These are phyloP conservation scores for Deroplatys truncata DNA, from an alignment of 2,888 invertebrate genomes.

Conservation along the genomic window DNA sequence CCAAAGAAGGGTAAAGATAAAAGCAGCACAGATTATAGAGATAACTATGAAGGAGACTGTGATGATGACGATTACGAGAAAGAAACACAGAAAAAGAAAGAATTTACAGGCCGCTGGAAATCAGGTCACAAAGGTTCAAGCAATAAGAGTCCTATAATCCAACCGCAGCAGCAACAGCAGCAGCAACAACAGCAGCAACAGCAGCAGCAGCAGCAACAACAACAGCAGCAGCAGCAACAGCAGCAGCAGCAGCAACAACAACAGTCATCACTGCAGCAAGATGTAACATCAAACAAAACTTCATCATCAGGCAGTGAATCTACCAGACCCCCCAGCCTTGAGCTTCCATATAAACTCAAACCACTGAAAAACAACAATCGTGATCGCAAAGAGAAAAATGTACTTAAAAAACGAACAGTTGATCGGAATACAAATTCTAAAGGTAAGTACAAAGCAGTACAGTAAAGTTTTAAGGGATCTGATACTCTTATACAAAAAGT, in stretches of 20 bases:
- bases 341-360: conserved; percentile 42
- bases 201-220: no score
- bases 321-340: conserved; percentile 32
- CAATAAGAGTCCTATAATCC: background rate
- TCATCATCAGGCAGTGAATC: conserved; percentile 32
- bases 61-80: conserved; percentile 45
- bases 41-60: conserved; percentile 49
- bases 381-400: conserved; percentile 36
- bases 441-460: conserved; percentile 8
- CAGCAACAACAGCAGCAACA: no score
- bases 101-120: conserved; percentile 23
- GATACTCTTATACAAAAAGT: no score
- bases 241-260: background rate
- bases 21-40: conserved; percentile 42
- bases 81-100: conserved; percentile 26
- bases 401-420: conserved; percentile 33
- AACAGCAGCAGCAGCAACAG: no score
- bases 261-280: background rate
- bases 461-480: background rate
- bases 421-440: conserved; percentile 25
- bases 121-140: conserved; percentile 38
- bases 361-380: conserved; percentile 27
- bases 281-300: background rate
- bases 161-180: background rate
- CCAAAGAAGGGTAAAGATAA: conserved; percentile 14